Base-by-base conservation (phyloP, 2,797 vertebrate genomes). In the Oreochromis mossambicus region DNA sequence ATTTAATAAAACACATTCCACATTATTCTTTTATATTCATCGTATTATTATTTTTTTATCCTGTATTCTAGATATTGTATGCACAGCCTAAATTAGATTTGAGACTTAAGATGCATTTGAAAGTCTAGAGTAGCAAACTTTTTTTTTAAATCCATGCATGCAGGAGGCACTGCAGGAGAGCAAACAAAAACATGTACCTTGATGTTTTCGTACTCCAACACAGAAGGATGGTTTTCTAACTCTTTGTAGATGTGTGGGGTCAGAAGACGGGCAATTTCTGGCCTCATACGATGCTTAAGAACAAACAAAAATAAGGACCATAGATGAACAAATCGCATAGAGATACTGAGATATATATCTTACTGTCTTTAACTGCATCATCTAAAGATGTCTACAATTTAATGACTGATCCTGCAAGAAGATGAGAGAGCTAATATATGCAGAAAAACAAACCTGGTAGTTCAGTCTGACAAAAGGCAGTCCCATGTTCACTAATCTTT, bases 231-330 rank as follows among this genome's bases (percentile, higher is more conserved):
- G 88, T 99, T 99, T 93, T 98, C 96, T 85, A 99, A 93, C 52
- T 97, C 93, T 51, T 92, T 73, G 88, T 99, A 99, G 92, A 99
- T 97, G 91, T 98, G 97, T 76, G 98, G 98, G 15, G 96, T 97
- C 92, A 99, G 94, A 75, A 99, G 97, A 52, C 91, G 91, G 78
- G 98, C 98, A 46, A 99, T 99, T 78, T 98, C 97, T 83, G 98
- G 98, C 76, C 98, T 96, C 98, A 99, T 99, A 43, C 98, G 98
- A 93, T 99, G 98, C 98, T 99, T 80, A 68, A 83, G 26, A 73
- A 55, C 48, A 85, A 84, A 77, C 3, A 77, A 77, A 86, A 85
- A 56, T 36, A 80, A 70, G 70, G 46, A 75, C 46, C 15, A 58
- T 5, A 70, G 63, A 86, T 52, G 48, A 68, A 84, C 61, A 82